phyloP scores from a whole-genome alignment of 2,113 vertebrate genomes.

The Scopus umbretta region DNA sequence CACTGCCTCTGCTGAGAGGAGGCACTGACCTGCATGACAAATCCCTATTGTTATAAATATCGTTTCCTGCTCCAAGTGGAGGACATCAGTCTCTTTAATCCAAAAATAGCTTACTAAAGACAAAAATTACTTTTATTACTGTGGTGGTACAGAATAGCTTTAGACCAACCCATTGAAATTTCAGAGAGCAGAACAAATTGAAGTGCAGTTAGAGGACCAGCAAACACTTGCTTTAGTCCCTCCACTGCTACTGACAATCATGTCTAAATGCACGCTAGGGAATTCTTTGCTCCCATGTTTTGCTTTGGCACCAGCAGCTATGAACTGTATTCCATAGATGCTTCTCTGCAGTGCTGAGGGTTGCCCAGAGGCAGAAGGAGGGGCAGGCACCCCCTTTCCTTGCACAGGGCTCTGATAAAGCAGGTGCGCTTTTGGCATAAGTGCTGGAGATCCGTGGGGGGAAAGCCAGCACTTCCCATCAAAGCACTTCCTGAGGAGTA shows the following conservation, averaged over 20 bases:
- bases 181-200: not conserved
- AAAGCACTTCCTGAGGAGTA: not conserved
- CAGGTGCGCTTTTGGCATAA: not conserved
- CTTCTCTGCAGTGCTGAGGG: not conserved
- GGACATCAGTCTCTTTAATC: not conserved
- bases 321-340: too few species aligned
- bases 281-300: not conserved
- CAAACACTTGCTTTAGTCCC: not conserved
- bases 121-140: not conserved
- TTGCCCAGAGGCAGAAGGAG: not conserved
- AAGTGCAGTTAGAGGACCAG: not conserved
- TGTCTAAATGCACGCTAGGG: not conserved
- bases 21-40: not conserved
- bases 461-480: not conserved
- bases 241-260: not conserved
- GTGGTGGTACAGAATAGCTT: not conserved
- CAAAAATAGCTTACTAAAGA: not conserved
- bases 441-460: not conserved
- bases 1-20: not conserved
- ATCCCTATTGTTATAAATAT: not conserved
- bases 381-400: not conserved
- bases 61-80: not conserved
- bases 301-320: not conserved
- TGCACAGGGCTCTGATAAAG: not conserved
- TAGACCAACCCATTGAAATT: not conserved